A percentile compares a stretch with the other conserved stretches of the same genome.
These are phyloP conservation scores for Holacanthus passer DNA, from an alignment of 2,113 vertebrate species.

Conservation along the genomic window DNA sequence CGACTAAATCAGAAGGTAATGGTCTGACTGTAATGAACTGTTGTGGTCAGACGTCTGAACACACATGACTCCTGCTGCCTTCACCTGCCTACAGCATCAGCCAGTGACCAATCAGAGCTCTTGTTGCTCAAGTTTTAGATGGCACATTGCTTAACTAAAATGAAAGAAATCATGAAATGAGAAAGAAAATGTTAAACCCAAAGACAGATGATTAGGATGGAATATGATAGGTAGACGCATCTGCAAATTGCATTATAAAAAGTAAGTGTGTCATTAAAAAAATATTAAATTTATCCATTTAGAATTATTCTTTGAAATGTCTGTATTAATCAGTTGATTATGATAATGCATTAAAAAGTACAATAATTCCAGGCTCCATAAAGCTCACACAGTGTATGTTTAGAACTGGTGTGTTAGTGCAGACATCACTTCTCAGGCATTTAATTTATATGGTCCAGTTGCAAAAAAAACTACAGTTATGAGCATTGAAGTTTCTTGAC, in stretches of 20 bases:
- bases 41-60: neutral
- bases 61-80: neutral
- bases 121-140: neutral
- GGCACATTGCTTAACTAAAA: neutral
- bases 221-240: neutral
- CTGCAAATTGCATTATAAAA: neutral
- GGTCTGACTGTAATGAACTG: no score
- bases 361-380: neutral
- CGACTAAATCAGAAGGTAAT: constrained; percentile 87
- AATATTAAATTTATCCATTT: no score
- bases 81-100: neutral
- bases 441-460: no score
- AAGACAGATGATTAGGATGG: neutral
- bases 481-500: neutral
- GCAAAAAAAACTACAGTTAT: neutral
- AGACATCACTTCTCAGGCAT: neutral
- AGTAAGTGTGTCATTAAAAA: neutral
- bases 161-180: neutral
- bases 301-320: neutral
- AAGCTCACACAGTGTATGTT: neutral
- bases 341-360: no score
- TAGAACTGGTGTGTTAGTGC: neutral
- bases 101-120: neutral
- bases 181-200: neutral
- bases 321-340: neutral